phyloP scores from a whole-genome alignment of 2,797 vertebrate species.

The Perodicticus potto region DNA sequence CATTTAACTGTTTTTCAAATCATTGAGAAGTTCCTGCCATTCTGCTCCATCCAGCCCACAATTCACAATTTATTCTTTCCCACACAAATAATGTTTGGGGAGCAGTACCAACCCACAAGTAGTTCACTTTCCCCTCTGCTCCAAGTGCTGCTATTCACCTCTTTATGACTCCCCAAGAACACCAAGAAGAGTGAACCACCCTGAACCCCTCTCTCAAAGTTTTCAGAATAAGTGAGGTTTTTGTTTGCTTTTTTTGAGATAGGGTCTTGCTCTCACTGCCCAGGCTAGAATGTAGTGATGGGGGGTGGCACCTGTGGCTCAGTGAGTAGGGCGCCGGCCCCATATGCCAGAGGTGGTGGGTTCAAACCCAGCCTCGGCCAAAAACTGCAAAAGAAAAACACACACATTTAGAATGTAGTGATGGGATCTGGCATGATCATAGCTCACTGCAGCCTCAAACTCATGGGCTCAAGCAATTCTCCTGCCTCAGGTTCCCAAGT shows the following conservation, averaged over 20 bases:
- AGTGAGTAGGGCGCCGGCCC: no score
- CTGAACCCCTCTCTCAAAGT: conserved; percentile 4
- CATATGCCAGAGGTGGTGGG: no score
- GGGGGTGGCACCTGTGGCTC: no score
- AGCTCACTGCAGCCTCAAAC: not conserved
- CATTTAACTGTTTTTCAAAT: conserved; percentile 48
- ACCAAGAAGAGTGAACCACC: not conserved
- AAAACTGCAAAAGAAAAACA: no score
- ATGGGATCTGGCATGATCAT: not conserved
- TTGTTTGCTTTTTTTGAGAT: not conserved
- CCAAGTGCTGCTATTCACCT: not conserved
- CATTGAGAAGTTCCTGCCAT: not conserved
- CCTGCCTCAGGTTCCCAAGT: not conserved
- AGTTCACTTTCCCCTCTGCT: not conserved
- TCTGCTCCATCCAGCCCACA: conserved; percentile 4
- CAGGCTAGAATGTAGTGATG: not conserved
- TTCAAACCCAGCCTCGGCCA: no score
- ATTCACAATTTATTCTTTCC: conserved; percentile 44
- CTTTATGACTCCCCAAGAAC: conserved; percentile 35
- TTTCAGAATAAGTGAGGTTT: not conserved
- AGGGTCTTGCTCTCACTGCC: not conserved
- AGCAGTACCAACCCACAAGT: not conserved
- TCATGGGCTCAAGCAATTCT: not conserved
- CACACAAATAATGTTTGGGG: not conserved
- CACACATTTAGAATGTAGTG: not conserved